Base-by-base conservation (phyloP, 1,140 invertebrate genomes). In the Holcopasites calliopsidis region DNA sequence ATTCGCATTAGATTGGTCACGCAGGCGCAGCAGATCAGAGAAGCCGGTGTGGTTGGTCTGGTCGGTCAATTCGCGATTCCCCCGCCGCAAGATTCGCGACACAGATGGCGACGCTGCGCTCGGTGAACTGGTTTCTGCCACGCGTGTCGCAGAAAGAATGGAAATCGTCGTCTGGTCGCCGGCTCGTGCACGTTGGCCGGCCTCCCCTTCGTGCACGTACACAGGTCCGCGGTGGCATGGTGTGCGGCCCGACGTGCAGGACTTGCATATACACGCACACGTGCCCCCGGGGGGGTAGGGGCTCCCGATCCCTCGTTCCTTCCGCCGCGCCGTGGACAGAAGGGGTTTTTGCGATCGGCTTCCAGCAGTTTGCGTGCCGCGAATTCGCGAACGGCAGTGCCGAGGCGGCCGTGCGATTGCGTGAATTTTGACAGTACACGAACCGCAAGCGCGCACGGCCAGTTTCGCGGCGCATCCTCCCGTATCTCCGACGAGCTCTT, bases 71-170 rank as follows among this genome's bases (percentile, higher is more conserved):
- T 80, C 35, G 65, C 60, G 33, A 44, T 10, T 49, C 49, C 31
- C n/a, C 0, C 11, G 52, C 49, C 76, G 16, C 54, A 0, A 18
- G 38, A 26, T 28, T 58, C 40, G 6, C 50, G 42, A 35, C 26
- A 66, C 49, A 82, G 80, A 81, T 82, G 80, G 80, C 80, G 50
- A 23, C 31, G n/a, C 38, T 44, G 11, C 47, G 54, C 58, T 42
- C 1, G 16, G 23, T 47, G 16, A 26, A 42, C 49, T 31, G 16
- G 44, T 18, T n/a, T 47, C 35, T 62, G 64, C 69, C 60, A 70
- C 64, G 73, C 64, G 54, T 76, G 65, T 35, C 70, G n/a, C 16
- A 18, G 31, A 57, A 49, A 47, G 60, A 62, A 47, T 62, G 44
- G 70, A 70, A 64, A 73, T 55, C 57, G 52, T 72, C 60, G 57